Base-by-base conservation (phyloP, 2,797 vertebrate genomes). In the Craterocephalus amniculus region DNA sequence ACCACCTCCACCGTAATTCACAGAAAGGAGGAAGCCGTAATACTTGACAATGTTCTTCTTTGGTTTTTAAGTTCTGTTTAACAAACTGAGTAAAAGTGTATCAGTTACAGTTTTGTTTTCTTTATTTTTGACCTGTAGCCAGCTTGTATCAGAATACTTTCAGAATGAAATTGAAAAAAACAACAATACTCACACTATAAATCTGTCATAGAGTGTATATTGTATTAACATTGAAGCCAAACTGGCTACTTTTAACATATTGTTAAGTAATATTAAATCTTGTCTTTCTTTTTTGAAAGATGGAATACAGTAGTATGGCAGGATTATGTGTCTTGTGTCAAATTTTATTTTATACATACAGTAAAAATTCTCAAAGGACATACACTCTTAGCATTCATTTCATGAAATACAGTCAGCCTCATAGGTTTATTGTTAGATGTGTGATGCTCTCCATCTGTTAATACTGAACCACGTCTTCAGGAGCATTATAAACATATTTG, bases 261-360 rank as follows among this genome's bases (percentile, higher is more conserved):
- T 99, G 97, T 99, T 99, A 99, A 99, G 97, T 98, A 97, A 98
- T 99, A 99, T 99, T 98, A 97, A 99, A 98, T 97, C 96, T 97
- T 98, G 96, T 98, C 98, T 99, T 99, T 99, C 97, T 99, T 99
- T 94, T 99, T 98, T 98, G 98, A 99, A 99, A 99, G 98, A 99
- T 98, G 97, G 96, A 99, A 98, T 97, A 98, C 96, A 98, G 96
- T 97, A 97, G 97, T 95, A 96, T 96, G 96, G 95, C 95, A 97
- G 95, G 93, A 95, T 87, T 78, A 71, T 77, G 93, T 95, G 92
- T 90, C 83, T 92, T 93, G 92, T 94, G 89, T 93, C 88, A 75
- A 77, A 90, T 79, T 83, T 90, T 87, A 77, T 92, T 91, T 90
- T 72, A 57, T 83, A 69, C 79, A 72, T 36, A 36, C 48, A 49